These are phyloP conservation scores for Ellobium chinense DNA, from an alignment of 2,888 invertebrate species.

Conservation along the genomic window DNA sequence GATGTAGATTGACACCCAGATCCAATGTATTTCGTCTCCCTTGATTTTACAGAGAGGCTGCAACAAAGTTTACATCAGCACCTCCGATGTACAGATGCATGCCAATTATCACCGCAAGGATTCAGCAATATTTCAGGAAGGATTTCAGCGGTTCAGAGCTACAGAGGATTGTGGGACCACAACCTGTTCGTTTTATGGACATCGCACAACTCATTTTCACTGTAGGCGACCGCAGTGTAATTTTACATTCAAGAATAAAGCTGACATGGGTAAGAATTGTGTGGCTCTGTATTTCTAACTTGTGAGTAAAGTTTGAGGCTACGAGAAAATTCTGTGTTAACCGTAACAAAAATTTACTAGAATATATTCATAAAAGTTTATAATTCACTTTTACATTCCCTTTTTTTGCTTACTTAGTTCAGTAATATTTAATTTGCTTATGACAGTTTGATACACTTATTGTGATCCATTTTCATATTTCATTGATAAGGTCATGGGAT, in stretches of 20 bases:
- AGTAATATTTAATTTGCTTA: too few species aligned
- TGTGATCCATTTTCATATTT: too few species aligned
- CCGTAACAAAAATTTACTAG: too few species aligned
- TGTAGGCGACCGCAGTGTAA: conserved; percentile 94
- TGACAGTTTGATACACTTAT: too few species aligned
- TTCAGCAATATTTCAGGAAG: conserved; percentile 97
- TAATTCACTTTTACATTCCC: too few species aligned
- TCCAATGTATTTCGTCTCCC: too few species aligned
- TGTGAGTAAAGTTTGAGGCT: not conserved
- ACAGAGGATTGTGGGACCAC: conserved; percentile 96
- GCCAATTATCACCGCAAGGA: conserved; percentile 99
- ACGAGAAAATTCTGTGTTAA: too few species aligned
- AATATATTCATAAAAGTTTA: too few species aligned
- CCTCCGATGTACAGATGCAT: conserved; percentile 99
- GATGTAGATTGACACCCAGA: too few species aligned
- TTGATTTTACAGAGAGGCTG: conserved; percentile 80
- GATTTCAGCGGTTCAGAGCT: conserved; percentile 96
- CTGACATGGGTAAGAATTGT: conserved; percentile 94
- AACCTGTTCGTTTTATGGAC: conserved; percentile 94
- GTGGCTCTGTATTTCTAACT: not conserved
- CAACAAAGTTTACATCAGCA: conserved; percentile 96
- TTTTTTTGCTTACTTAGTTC: too few species aligned
- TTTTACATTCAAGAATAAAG: conserved; percentile 98
- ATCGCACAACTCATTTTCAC: conserved; percentile 98
- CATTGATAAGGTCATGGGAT: too few species aligned